Percentiles rank a stretch among this genome's conserved stretches.
These are phyloP conservation scores for Anseranas semipalmata DNA, from an alignment of 2,113 vertebrate genomes.

Conservation along the genomic window DNA sequence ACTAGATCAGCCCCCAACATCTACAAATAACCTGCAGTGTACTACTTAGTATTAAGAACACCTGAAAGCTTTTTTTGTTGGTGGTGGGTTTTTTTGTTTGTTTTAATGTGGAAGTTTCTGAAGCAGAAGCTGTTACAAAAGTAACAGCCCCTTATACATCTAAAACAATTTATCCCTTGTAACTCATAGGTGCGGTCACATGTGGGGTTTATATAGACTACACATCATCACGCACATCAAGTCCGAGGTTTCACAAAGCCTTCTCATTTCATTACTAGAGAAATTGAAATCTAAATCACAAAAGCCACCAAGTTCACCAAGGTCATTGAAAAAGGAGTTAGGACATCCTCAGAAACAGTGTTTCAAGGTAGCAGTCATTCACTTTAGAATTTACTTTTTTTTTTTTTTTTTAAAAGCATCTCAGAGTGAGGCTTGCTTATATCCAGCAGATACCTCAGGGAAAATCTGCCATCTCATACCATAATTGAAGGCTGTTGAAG, in stretches of 20 bases:
- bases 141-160: neutral
- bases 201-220: neutral
- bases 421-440: neutral
- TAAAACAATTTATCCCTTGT: neutral
- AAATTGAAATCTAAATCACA: neutral
- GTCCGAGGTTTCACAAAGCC: neutral
- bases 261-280: neutral
- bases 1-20: neutral
- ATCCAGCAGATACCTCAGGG: neutral
- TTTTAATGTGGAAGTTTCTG: neutral
- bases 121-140: neutral
- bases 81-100: too few relatives aligned
- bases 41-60: neutral
- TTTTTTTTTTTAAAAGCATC: neutral
- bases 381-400: neutral
- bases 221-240: neutral
- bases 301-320: neutral
- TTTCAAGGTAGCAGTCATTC: neutral
- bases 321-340: neutral
- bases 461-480: neutral
- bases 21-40: neutral
- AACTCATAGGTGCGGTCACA: neutral
- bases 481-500: neutral
- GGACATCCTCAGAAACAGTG: neutral
- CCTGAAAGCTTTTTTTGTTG: neutral